phyloP scores from a whole-genome alignment of 1,140 invertebrate species.

The Drosophila oshimai region DNA sequence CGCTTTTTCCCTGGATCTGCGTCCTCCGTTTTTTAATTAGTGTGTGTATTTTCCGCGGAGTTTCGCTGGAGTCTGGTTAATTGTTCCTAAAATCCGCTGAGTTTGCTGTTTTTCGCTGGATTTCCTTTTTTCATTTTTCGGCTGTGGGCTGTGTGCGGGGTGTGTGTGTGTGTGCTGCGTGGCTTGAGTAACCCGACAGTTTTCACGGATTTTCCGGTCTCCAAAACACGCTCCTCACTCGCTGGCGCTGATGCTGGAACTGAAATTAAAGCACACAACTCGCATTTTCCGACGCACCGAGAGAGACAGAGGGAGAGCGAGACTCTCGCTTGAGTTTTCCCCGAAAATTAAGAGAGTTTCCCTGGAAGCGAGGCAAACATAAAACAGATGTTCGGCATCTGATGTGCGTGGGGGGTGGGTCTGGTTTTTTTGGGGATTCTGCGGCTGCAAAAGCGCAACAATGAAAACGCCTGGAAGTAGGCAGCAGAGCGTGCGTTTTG shows the following conservation, averaged over 20 bases:
- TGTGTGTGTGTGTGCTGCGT: slow-evolving; percentile 23
- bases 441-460: slow-evolving; percentile 71
- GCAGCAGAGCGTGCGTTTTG: slow-evolving; percentile 64
- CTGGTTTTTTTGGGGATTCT: neutral
- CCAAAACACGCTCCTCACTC: slow-evolving; percentile 45
- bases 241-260: slow-evolving; percentile 73
- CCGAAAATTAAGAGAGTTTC: slow-evolving; percentile 19
- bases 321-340: neutral
- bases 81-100: slow-evolving; percentile 23
- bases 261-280: slow-evolving; percentile 26
- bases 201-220: slow-evolving; percentile 25
- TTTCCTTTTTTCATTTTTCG: neutral
- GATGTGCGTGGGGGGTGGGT: neutral
- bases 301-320: neutral
- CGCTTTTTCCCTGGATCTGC: slow-evolving; percentile 1
- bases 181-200: slow-evolving; percentile 27
- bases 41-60: neutral
- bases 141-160: neutral
- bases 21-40: neutral
- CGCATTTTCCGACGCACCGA: slow-evolving; percentile 42
- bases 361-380: slow-evolving; percentile 73
- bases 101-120: slow-evolving; percentile 10
- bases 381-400: slow-evolving; percentile 68
- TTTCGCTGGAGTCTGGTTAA: slow-evolving; percentile 1
- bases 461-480: slow-evolving; percentile 71